Evolutionary conservation across 2,888 invertebrate genomes (phyloP).

Genomic region (Sicus ferrugineus): DNA sequence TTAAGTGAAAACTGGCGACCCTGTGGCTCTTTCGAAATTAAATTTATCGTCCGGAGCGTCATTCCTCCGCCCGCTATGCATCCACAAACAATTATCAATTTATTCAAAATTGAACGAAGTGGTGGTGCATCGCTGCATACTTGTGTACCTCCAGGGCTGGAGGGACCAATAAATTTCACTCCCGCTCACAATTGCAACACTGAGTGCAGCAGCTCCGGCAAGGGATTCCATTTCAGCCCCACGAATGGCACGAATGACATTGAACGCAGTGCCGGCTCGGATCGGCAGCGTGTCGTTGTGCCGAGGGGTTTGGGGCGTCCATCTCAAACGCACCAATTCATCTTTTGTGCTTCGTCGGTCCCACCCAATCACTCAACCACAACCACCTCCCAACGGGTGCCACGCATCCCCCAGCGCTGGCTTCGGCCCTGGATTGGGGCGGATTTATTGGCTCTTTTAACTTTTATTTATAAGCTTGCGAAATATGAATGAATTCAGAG

Average conservation of each 20-base stretch:
- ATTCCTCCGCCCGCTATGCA: background rate
- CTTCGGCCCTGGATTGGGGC: background rate
- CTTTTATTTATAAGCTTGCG: constrained; percentile 46
- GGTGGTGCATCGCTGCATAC: constrained; percentile 4
- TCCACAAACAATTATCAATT: constrained; percentile 31
- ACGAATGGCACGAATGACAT: background rate
- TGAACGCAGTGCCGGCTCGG: background rate
- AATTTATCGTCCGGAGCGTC: background rate
- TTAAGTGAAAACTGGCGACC: too few relatives aligned
- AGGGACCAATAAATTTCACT: constrained; percentile 31
- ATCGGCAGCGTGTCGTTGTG: background rate
- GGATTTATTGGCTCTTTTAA: constrained; percentile 55
- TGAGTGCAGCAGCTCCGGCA: constrained; percentile 16
- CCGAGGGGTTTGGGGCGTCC: too few relatives aligned
- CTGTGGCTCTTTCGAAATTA: background rate
- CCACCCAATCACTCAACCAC: too few relatives aligned
- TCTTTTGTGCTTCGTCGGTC: constrained; percentile 44
- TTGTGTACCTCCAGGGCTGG: constrained; percentile 13
- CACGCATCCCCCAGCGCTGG: too few relatives aligned
- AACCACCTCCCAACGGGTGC: too few relatives aligned
- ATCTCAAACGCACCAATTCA: constrained; percentile 43
- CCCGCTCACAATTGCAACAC: constrained; percentile 12
- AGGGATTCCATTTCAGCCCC: background rate
- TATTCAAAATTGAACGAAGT: constrained; percentile 25
- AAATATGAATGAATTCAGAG: constrained; percentile 20